These are phyloP conservation scores for Oreotragus oreotragus DNA, from an alignment of 2,113 vertebrate species.

Conservation along the genomic window DNA sequence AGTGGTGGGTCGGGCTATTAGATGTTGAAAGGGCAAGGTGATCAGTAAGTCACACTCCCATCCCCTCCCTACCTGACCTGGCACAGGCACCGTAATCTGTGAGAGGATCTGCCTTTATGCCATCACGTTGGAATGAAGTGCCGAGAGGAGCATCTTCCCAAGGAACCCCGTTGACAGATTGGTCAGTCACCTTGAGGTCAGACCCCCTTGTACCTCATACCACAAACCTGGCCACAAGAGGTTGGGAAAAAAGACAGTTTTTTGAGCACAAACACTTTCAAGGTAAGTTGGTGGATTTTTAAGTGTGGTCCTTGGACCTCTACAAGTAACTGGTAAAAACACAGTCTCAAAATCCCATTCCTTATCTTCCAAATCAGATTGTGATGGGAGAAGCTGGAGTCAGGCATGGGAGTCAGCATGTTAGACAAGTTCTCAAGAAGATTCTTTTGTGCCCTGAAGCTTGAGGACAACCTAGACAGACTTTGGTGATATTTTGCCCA, in stretches of 20 bases:
- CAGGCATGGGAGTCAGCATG: neutral
- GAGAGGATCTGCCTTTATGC: constrained; percentile 74
- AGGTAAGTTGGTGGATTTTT: neutral
- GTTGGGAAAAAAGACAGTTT: neutral
- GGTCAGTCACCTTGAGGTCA: constrained; percentile 80
- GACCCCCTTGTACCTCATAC: constrained; percentile 43
- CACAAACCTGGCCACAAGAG: constrained; percentile 39
- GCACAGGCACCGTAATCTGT: constrained; percentile 72
- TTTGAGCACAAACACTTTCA: neutral
- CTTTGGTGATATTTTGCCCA: neutral
- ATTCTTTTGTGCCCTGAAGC: neutral
- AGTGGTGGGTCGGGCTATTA: constrained; percentile 63
- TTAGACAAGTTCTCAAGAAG: neutral
- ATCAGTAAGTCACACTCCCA: constrained; percentile 74
- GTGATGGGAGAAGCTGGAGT: neutral
- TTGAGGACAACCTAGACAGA: neutral
- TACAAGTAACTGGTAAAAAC: rapidly evolving
- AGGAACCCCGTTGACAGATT: constrained; percentile 77
- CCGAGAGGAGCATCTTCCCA: constrained; percentile 62
- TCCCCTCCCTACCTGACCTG: constrained; percentile 3
- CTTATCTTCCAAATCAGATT: neutral
- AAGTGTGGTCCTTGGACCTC: neutral
- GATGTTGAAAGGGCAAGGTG: constrained; percentile 79
- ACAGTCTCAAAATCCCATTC: neutral
- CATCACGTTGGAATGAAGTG: constrained; percentile 65